Conservation (phyloP, 2,888 invertebrate genomes). For the Drosophila flavopinicola region DNA sequence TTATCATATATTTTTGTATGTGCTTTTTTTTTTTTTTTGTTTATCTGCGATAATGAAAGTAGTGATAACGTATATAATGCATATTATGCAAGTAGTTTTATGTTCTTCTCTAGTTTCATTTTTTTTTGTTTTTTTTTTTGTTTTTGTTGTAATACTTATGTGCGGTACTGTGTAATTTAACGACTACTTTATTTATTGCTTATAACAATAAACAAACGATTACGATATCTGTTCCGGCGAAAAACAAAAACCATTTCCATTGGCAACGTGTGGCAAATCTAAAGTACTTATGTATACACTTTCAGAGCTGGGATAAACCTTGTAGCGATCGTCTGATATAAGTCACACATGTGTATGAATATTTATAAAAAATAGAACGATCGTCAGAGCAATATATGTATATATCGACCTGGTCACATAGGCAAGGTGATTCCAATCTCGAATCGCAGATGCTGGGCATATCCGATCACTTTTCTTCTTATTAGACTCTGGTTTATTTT, state of each 20-base stretch:
- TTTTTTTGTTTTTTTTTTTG: slow-evolving; percentile 11
- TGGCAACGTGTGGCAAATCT: neutral
- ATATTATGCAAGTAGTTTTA: slow-evolving; percentile 9
- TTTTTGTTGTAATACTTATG: slow-evolving; percentile 11
- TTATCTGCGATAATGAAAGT: slow-evolving; percentile 28
- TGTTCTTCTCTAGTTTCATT: slow-evolving; percentile 4
- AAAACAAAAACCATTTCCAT: neutral
- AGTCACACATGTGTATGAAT: neutral
- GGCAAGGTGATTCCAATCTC: neutral
- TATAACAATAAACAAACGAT: slow-evolving; percentile 49
- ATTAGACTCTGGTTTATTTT: neutral
- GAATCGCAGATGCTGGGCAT: neutral
- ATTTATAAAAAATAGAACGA: neutral
- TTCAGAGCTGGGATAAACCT: slow-evolving; percentile 1
- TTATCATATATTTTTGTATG: slow-evolving; percentile 14
- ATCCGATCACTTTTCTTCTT: neutral
- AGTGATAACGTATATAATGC: slow-evolving; percentile 39
- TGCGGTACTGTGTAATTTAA: slow-evolving; percentile 54
- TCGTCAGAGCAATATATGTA: neutral
- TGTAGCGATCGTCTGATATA: neutral
- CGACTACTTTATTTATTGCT: slow-evolving; percentile 55
- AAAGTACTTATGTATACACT: neutral
- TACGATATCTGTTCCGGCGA: slow-evolving; percentile 17
- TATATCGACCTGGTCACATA: neutral
- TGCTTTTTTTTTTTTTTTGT: slow-evolving; percentile 13